These are phyloP conservation scores for Petaurus breviceps DNA, from an alignment of 2,113 vertebrate species.

Conservation along the genomic window DNA sequence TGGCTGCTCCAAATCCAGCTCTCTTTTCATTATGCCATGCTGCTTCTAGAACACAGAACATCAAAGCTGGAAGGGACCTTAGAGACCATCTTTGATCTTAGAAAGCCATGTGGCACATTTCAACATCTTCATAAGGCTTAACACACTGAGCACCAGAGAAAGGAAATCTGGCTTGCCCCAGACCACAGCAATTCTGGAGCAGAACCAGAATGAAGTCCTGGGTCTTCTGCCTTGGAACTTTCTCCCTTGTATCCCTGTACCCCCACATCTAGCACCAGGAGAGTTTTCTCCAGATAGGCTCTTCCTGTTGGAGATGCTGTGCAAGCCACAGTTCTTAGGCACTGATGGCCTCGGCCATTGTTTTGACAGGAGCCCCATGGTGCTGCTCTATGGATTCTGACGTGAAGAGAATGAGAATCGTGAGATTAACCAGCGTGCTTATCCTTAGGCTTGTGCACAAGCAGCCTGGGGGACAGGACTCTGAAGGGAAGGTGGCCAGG, in stretches of 20 bases:
- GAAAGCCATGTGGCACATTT: background rate
- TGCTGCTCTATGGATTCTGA: background rate
- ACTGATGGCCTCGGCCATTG: background rate
- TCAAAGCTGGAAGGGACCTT: background rate
- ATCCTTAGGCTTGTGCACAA: background rate
- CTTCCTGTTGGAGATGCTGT: background rate
- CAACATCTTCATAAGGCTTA: background rate
- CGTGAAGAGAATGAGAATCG: background rate
- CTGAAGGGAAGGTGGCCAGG: background rate
- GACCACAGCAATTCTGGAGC: background rate
- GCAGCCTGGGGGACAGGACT: background rate
- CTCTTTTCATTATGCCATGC: background rate
- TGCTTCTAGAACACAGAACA: background rate
- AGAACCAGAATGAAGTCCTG: background rate
- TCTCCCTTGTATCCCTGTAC: background rate
- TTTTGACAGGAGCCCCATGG: background rate
- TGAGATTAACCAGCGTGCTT: background rate
- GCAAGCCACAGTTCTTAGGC: background rate
- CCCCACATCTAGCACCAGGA: background rate
- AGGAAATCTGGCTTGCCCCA: background rate
- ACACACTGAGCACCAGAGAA: background rate
- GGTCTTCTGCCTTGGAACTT: background rate
- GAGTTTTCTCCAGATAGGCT: background rate
- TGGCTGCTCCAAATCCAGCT: background rate
- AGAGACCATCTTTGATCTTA: background rate